phyloP scores from a whole-genome alignment of 2,888 invertebrate species.

The Tethea ocularis region DNA sequence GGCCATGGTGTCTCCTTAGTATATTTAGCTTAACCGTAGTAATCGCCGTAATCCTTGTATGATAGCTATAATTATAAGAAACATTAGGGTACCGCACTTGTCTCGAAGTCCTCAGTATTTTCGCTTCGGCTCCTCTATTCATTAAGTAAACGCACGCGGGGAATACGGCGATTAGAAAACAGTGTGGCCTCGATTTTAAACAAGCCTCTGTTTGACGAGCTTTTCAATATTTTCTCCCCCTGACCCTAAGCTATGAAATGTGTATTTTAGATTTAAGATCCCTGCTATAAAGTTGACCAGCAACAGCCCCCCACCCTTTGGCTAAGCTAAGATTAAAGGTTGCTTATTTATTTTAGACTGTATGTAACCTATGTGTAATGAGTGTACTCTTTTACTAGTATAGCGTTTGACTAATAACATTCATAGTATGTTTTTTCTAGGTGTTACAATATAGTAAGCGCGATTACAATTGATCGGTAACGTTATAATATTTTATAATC shows the following conservation, averaged over 20 bases:
- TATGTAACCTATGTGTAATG: constrained; percentile 57
- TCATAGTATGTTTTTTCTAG: constrained; percentile 41
- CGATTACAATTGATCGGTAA: constrained; percentile 59
- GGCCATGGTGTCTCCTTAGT: constrained; percentile 79
- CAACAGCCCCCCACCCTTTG: constrained; percentile 35
- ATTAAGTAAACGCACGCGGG: constrained; percentile 18
- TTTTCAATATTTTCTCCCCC: constrained; percentile 50
- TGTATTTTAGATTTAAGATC: constrained; percentile 63
- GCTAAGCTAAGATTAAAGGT: constrained; percentile 56
- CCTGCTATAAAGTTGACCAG: constrained; percentile 34
- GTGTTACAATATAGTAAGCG: constrained; percentile 48
- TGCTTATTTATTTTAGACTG: constrained; percentile 58
- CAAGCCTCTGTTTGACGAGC: constrained; percentile 46
- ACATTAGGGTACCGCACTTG: constrained; percentile 12
- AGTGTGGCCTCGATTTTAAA: constrained; percentile 80
- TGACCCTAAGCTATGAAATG: constrained; percentile 80
- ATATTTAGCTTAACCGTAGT: constrained; percentile 58
- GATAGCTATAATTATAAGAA: constrained; percentile 13
- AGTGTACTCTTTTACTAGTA: constrained; percentile 53
- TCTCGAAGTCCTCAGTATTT: constrained; percentile 24
- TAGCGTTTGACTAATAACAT: constrained; percentile 56
- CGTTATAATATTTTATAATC: constrained; percentile 8
- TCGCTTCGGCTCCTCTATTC: constrained; percentile 14
- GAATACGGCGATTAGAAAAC: constrained; percentile 59
- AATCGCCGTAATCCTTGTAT: constrained; percentile 59